Evolutionary conservation across 2,888 invertebrate species (phyloP).

Genomic region (Carabus problematicus): DNA sequence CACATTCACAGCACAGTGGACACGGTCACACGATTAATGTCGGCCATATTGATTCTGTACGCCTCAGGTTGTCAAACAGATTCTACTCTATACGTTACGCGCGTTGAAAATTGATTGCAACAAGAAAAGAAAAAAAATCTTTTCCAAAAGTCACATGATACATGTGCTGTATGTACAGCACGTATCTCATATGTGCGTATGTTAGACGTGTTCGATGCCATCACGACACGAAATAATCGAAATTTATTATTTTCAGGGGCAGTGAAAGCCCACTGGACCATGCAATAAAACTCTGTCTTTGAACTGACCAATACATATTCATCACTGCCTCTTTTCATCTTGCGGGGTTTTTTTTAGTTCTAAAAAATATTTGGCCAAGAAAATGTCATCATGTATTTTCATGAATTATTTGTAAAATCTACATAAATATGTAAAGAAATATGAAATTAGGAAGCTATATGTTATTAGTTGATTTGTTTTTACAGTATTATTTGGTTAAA

Average conservation of each 20-base stretch:
- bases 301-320: too few species aligned
- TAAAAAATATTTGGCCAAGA: too few species aligned
- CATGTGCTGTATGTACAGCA: conserved; percentile 18
- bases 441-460: too few species aligned
- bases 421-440: too few species aligned
- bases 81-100: conserved; percentile 40
- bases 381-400: too few species aligned
- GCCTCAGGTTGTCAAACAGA: conserved; percentile 43
- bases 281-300: too few species aligned
- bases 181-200: conserved; percentile 34
- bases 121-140: conserved; percentile 25
- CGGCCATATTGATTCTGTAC: conserved; percentile 39
- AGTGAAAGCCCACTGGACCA: too few species aligned
- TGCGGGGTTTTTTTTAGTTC: too few species aligned
- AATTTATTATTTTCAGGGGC: conserved; percentile 29
- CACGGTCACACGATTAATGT: conserved; percentile 39
- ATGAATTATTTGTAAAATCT: too few species aligned
- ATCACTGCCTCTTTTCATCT: too few species aligned
- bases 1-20: conserved; percentile 36
- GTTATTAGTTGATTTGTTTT: too few species aligned
- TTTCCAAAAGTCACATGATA: conserved; percentile 14
- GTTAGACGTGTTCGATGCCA: conserved; percentile 35
- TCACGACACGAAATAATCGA: conserved; percentile 27
- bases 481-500: too few species aligned
- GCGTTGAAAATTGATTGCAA: conserved; percentile 39